Percentiles rank a stretch among this genome's conserved stretches.
These are phyloP conservation scores for Buphagus erythrorhynchus DNA, from an alignment of 2,797 vertebrate species.

Conservation along the genomic window DNA sequence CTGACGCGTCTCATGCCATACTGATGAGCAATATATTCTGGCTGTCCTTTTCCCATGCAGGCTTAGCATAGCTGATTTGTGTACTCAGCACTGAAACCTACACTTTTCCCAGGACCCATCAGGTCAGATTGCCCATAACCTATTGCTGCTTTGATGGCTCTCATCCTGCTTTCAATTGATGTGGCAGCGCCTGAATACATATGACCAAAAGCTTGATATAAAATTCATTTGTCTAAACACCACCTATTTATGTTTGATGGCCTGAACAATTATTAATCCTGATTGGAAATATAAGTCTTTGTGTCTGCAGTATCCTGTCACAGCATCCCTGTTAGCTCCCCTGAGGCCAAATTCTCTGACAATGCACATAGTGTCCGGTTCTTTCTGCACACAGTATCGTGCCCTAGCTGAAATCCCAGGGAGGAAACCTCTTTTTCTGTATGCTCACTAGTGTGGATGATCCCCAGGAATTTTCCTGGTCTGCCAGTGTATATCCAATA, in stretches of 20 bases:
- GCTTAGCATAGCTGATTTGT: conserved; percentile 37
- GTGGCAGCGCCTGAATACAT: background rate
- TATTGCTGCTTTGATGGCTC: conserved; percentile 45
- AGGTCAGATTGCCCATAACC: conserved; percentile 34
- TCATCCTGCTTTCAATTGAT: conserved; percentile 53
- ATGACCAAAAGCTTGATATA: conserved; percentile 44
- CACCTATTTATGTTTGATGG: conserved; percentile 58
- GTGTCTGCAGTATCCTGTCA: conserved; percentile 49
- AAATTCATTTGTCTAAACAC: conserved; percentile 57
- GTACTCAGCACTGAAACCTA: conserved; percentile 47
- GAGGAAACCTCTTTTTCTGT: conserved; percentile 52
- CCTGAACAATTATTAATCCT: conserved; percentile 63
- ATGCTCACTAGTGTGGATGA: conserved; percentile 55
- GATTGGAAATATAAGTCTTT: conserved; percentile 68
- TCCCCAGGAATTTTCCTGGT: conserved; percentile 39
- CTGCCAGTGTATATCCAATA: background rate
- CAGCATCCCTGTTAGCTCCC: conserved; percentile 23
- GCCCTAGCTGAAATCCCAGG: conserved; percentile 15
- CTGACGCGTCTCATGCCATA: conserved; percentile 15
- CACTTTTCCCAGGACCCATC: conserved; percentile 55
- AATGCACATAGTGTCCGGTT: conserved; percentile 33
- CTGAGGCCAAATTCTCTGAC: conserved; percentile 56
- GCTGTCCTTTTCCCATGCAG: conserved; percentile 33
- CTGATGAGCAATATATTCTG: conserved; percentile 46
- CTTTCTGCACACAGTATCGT: background rate